These are phyloP conservation scores for Scaptomyza pallida DNA, from an alignment of 1,140 invertebrate species.

Conservation along the genomic window DNA sequence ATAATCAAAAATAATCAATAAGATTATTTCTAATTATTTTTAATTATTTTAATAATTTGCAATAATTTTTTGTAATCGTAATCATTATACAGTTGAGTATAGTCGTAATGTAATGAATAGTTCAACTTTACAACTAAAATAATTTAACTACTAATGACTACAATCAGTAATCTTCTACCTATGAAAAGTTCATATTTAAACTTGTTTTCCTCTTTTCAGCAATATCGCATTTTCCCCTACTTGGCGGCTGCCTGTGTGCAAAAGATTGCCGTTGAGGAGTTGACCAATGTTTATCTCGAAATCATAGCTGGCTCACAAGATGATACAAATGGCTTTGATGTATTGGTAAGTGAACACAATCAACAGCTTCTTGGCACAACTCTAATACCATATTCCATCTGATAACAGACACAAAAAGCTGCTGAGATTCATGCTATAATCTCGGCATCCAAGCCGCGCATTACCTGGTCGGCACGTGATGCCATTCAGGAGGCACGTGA, in stretches of 20 bases:
- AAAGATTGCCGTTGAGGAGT: conserved; percentile 88
- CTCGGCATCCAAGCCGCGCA: conserved; percentile 93
- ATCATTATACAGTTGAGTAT: too few relatives aligned
- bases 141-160: too few relatives aligned
- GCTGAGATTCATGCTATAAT: conserved; percentile 96
- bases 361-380: background rate
- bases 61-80: too few relatives aligned
- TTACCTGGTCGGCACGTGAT: conserved; percentile 92
- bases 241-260: conserved; percentile 92
- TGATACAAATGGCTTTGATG: conserved; percentile 85
- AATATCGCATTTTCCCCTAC: conserved; percentile 96
- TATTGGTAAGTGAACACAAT: conserved; percentile 84
- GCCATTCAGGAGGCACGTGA: conserved; percentile 95
- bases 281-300: conserved; percentile 85
- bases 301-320: conserved; percentile 86
- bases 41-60: too few relatives aligned
- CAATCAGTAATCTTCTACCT: too few relatives aligned
- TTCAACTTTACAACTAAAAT: too few relatives aligned
- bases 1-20: too few relatives aligned
- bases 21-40: too few relatives aligned
- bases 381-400: background rate
- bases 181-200: too few relatives aligned
- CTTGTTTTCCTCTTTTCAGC: too few relatives aligned
- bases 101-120: too few relatives aligned
- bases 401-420: conserved; percentile 87